Evolutionary conservation across 2,113 vertebrate species (phyloP), one percentile per base, ranked within the genome.

Genomic region (Trematomus loennbergii): DNA sequence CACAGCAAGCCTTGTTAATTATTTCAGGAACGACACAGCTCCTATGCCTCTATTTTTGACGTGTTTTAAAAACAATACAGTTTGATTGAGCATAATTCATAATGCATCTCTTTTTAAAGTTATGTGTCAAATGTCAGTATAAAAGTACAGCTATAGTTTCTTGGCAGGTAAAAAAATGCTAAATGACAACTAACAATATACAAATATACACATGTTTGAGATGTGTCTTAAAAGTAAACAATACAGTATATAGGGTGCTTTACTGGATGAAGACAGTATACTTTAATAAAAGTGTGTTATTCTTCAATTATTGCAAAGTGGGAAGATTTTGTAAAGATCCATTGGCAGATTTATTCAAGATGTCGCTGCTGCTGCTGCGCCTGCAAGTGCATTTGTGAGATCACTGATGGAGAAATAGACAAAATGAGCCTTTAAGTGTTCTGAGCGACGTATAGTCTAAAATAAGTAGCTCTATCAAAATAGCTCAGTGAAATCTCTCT

Each of bases 381-480:
- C 36, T 36, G 36, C 36, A 40, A 40, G 36, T 71, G 60, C 36
- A 84, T 60, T 70, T 74, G 57, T 60, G 20, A 53, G 75, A 75
- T 68, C 87, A 87, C 36, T 75, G 67, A 83, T 43, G 67, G 66
- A 70, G 61, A 72, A 84, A 88, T 55, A 71, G 54, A 79, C 54
- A 48, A 81, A 84, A 79, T 64, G 63, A 85, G 63, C 60, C 66
- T 82, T 57, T 82, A 65, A 90, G 77, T 81, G 83, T 87, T 82
- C 55, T n/a, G 81, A 77, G 49, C 20, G 74, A 13, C 12, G 36
- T 61, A 17, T 15, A 20, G 9, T 89, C 92, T 94, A 91, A 87
- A 90, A 87, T 89, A 87, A 90, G 87, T 62, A 64, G 79, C 82
- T 81, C 79, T 64, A 87, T 93, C 68, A 89, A 92, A 93, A 92